phyloP scores from a whole-genome alignment of 2,113 vertebrate species.

The Pterocles burchelli region DNA sequence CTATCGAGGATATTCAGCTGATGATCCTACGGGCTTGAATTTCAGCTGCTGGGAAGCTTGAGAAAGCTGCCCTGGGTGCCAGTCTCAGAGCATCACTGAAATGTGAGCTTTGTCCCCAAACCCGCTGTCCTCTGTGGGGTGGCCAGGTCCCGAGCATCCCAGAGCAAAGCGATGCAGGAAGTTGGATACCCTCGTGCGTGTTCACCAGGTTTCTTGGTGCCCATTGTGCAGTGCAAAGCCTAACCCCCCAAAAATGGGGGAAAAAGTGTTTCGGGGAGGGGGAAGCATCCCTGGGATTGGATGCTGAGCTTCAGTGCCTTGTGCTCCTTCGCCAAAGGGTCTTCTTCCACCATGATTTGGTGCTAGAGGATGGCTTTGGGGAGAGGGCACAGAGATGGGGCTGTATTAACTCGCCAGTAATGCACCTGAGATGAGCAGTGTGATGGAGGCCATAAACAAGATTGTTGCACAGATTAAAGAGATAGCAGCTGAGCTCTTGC shows the following conservation, averaged over 20 bases:
- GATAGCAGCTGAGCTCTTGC: neutral
- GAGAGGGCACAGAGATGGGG: neutral
- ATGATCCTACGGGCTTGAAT: neutral
- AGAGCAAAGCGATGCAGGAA: neutral
- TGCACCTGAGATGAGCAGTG: neutral
- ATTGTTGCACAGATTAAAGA: slow-evolving; percentile 44
- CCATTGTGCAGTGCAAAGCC: neutral
- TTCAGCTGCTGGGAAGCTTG: neutral
- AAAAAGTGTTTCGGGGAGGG: neutral
- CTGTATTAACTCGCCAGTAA: neutral
- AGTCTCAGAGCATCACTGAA: neutral
- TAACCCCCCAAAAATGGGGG: neutral
- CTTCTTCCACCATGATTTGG: no score
- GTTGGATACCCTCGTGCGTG: accelerated
- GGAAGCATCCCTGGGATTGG: neutral
- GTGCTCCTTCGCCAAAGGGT: neutral
- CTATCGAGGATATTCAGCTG: neutral
- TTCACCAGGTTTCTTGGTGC: neutral
- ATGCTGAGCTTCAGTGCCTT: neutral
- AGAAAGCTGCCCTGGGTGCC: neutral
- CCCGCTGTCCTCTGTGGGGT: accelerated
- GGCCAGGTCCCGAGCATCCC: accelerated
- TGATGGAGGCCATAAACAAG: neutral
- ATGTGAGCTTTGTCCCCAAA: neutral
- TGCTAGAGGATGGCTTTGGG: neutral